Evolutionary conservation across 2,888 invertebrate genomes (phyloP), one percentile per base, ranked within the genome.

Genomic region (Acleris laterana): DNA sequence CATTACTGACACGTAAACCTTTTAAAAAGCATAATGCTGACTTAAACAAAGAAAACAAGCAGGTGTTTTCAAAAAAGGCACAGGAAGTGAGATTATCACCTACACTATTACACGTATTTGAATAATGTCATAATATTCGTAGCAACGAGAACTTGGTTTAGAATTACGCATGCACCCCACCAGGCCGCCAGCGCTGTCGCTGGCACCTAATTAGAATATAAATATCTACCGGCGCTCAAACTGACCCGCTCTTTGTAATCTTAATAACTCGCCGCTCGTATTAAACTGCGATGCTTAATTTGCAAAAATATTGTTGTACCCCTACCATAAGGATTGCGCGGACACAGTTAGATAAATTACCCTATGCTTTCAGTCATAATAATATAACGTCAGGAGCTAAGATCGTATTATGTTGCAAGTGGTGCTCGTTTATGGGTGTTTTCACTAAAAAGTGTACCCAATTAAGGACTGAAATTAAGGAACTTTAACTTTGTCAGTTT

Each of bases 161-260:
- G 73, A 83, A 88, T 90, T 88, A 90, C 82, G 81, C 84, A 89
- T 90, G 88, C 88, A 90, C 89, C 89, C 88, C 83, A 79, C 77
- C 77, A 76, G 77, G 76, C 71, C 76, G 77, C 22, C 13, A n/a
- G 57, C 38, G 58, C 81, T 83, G 85, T 80, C 76, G 85, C 83
- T 82, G 85, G 84, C 88, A 89, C 82, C 82, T 88, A 88, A 89
- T 90, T 89, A 89, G 81, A 90, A 90, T 91, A 87, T 87, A 86
- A 89, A 89, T 88, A 86, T 84, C 83, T 81, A 84, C 83, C 80
- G 80, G 75, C 80, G 83, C 86, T 88, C 83, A 87, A 82, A 85
- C 88, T 90, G 88, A 88, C 88, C 87, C 83, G 76, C 77, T 80
- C 78, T 84, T 85, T 88, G 82, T 86, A 82, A 87, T 85, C 86